Evolutionary conservation across 2,888 invertebrate genomes (phyloP), one percentile per base, ranked within the genome.

Genomic region (Dolichopus griseipennis): DNA sequence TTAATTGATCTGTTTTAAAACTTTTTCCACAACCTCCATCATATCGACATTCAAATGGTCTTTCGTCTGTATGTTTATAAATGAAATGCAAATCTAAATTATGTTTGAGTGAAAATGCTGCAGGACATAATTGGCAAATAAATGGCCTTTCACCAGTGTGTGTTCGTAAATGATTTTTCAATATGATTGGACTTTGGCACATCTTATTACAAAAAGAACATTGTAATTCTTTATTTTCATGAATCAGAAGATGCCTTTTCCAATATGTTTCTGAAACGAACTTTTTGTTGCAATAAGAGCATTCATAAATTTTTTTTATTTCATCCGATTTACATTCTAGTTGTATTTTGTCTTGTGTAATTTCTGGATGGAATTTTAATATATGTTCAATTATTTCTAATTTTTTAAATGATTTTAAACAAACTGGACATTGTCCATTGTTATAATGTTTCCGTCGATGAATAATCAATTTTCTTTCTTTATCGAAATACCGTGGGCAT

Each of bases 41-140:
- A 52, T 52, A 52, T 52, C 52, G 52, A 61, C 70, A 70, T 15
- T 67, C 34, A 52, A 68, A 70, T 18, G 68, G 69, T 20, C 66
- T 65, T 33, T 67, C 70, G 10, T 27, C 41, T 21, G 69, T 52
- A 65, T 70, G 70, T 18, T 52, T 52, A 18, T 52, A 52, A 18
- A 52, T 52, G 18, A 52, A 52, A 52, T 52, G 52, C 18, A 52
- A n/a, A 52, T 52, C 52, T 52, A 52, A 52, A 52, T 52, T 52
- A 52, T 52, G 52, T 52, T 52, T 52, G 2, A 52, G n/a, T 2
- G 52, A 52, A 52, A 52, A 52, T 12, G 52, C 52, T 52, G 52
- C 15, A 52, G 52, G 52, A 52, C 52, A 52, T n/a, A 52, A 18
- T 52, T 52, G 52, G 18, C 52, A 52, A 52, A 52, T 52, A 18